Evolutionary conservation across 2,888 invertebrate species (phyloP).

Genomic region (Mylabris sibirica): DNA sequence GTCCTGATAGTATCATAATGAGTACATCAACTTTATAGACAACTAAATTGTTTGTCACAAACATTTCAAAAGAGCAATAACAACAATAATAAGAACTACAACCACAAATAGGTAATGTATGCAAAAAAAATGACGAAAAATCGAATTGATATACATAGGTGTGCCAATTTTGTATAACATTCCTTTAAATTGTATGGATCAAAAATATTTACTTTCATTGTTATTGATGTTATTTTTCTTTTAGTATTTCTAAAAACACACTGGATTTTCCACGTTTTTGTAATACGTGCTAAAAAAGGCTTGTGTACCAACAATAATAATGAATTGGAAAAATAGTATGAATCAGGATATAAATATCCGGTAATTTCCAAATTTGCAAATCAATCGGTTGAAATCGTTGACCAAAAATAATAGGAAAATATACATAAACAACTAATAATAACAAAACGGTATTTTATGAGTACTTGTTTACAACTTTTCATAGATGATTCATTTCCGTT

Average conservation of each 20-base stretch:
- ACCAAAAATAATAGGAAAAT: not conserved
- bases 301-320: not conserved
- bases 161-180: too few species aligned
- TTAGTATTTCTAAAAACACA: not conserved
- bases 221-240: not conserved
- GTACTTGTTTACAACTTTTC: constrained; percentile 16
- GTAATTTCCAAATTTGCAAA: not conserved
- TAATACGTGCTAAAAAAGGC: too few species aligned
- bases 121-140: too few species aligned
- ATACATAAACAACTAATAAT: not conserved
- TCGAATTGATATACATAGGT: too few species aligned
- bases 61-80: not conserved
- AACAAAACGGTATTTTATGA: constrained; percentile 14
- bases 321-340: not conserved
- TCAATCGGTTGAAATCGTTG: not conserved
- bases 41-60: too few species aligned
- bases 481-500: constrained; percentile 17
- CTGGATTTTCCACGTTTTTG: not conserved
- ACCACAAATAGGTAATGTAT: not conserved
- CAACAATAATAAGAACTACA: not conserved
- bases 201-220: not conserved
- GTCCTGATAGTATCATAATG: too few species aligned
- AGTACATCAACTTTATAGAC: too few species aligned
- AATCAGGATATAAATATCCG: constrained; percentile 1
- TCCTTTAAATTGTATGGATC: too few species aligned